Percentiles rank a stretch among this genome's conserved stretches.
Conservation (phyloP, 2,888 invertebrate genomes). For the Brenthis daphne region DNA sequence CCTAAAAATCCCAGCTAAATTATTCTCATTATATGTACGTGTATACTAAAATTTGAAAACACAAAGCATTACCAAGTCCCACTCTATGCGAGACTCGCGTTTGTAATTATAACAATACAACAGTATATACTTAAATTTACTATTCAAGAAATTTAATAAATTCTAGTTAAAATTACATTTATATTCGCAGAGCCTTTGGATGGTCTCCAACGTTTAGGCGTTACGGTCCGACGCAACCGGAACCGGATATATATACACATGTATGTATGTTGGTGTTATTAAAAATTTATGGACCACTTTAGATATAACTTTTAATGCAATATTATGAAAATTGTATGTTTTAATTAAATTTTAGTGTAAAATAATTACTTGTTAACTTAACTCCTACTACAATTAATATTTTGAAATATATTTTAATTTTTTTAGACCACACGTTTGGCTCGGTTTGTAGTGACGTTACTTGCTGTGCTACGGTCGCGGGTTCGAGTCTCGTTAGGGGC, state of each 20-base stretch:
- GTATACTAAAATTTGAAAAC: no score
- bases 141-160: conserved; percentile 28
- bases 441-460: no score
- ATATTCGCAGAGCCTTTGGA: conserved; percentile 27
- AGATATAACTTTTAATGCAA: conserved; percentile 7
- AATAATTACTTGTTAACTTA: no score
- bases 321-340: neutral
- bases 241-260: conserved; percentile 25
- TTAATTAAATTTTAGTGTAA: no score
- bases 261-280: neutral
- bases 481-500: no score
- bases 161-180: conserved; percentile 25
- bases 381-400: no score
- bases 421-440: no score
- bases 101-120: conserved; percentile 15
- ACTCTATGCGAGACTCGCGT: conserved; percentile 4
- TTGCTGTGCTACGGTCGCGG: no score
- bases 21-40: no score
- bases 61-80: no score
- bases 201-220: conserved; percentile 29
- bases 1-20: no score
- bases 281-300: conserved; percentile 16
- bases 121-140: conserved; percentile 17
- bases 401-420: no score
- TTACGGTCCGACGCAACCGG: conserved; percentile 24